A percentile compares a stretch with the other conserved stretches of the same genome.
These are phyloP conservation scores for Isichthys henryi DNA, from an alignment of 2,113 vertebrate species.

Conservation along the genomic window DNA sequence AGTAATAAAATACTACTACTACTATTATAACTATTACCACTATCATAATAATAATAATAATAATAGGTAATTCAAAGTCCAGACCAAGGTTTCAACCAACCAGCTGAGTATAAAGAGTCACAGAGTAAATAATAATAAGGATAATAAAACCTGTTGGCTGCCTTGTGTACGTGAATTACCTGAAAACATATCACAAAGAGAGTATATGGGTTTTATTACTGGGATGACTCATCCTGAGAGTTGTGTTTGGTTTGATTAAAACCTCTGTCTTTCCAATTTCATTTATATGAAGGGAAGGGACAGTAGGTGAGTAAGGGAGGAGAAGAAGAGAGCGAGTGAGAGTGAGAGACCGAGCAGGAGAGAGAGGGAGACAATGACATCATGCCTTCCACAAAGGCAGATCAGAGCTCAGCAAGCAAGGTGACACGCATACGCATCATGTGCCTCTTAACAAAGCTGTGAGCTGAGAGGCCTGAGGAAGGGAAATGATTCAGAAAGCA, in stretches of 20 bases:
- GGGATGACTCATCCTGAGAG: conserved; percentile 59
- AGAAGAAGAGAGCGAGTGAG: conserved; percentile 37
- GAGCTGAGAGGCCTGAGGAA: background rate
- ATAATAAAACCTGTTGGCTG: background rate
- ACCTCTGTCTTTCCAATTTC: conserved; percentile 51
- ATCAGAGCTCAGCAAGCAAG: conserved; percentile 17
- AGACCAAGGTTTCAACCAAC: no score
- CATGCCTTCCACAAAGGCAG: conserved; percentile 46
- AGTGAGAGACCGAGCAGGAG: conserved; percentile 16
- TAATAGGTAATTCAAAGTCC: no score
- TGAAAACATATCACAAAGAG: background rate
- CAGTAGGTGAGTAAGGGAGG: conserved; percentile 22
- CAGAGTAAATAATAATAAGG: no score
- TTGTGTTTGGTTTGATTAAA: conserved; percentile 57
- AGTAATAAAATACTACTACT: background rate
- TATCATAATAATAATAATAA: background rate
- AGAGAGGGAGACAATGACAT: conserved; percentile 49
- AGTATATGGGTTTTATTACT: conserved; percentile 47
- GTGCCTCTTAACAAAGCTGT: background rate
- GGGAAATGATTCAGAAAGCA: background rate
- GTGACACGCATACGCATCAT: conserved; percentile 6
- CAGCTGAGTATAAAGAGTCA: no score
- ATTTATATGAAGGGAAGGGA: conserved; percentile 45
- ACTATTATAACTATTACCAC: no score
- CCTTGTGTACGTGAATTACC: background rate